Base-by-base conservation (phyloP, 2,888 invertebrate species). In the Apamea crenata region DNA sequence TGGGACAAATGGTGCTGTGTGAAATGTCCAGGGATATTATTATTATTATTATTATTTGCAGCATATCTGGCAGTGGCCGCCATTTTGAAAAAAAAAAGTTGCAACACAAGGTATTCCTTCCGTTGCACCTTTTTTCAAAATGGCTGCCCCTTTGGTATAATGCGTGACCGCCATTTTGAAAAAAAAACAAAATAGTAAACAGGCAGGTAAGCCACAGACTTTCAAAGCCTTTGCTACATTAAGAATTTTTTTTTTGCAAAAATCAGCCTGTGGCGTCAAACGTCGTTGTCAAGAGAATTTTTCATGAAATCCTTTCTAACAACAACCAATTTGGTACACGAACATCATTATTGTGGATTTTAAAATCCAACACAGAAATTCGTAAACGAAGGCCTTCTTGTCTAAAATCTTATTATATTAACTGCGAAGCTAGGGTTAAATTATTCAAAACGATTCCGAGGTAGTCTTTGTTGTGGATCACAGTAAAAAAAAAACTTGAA, bases 401-500 rank as follows among this genome's bases (percentile, higher is more conserved):
- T 47, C 70, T 59, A 44, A 81, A 86, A 85, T 53, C 72, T 72
- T 77, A 61, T 77, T 69, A 77, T 75, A 85, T 73, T 68, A 86
- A 72, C 83, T 77, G 56, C 69, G n/a, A 65, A 53, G 74, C 50
- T 79, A 80, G 79, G 83, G 78, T 88, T 82, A 80, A 80, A 84
- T 80, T 77, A 89, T 80, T 87, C 68, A 81, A 85, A 85, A 80
- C 53, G 81, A 77, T 80, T 85, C 67, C 56, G 65, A 74, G 70
- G 69, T 73, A 70, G 67, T 84, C 83, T 88, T 81, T 84, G 83
- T 83, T 72, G 80, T 80, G 74, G 71, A 85, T 81, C 77, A 80
- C 53, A 83, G 77, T 80, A 87, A 88, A 89, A 84, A 76, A 74
- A 53, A 78, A 84, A 83, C 82, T 82, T 85, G 82, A 84, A 84